Evolutionary conservation across 37 sponge, comb jelly and placozoan species (phyloP).

Genomic region (Beroe forskalii): DNA sequence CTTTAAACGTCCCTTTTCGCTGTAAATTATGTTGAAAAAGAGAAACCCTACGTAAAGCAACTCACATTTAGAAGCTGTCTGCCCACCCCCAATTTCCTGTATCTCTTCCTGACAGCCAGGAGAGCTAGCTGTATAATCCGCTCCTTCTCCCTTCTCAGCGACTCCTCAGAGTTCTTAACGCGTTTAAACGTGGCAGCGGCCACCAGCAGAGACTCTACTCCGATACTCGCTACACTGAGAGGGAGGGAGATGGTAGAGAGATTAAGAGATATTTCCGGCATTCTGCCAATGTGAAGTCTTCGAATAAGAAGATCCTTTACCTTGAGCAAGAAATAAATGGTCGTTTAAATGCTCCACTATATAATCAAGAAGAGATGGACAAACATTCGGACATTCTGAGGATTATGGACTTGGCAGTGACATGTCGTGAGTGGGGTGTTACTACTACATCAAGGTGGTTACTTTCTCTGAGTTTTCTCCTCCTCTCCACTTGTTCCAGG

Average conservation of each 20-base stretch:
- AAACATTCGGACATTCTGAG: too few species aligned
- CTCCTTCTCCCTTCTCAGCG: conserved; percentile 1
- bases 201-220: conserved; percentile 50
- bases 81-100: conserved; percentile 71
- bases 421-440: too few species aligned
- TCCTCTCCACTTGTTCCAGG: conserved; percentile 16
- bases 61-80: conserved; percentile 74
- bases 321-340: too few species aligned
- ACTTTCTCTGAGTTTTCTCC: conserved; percentile 23
- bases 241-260: background rate
- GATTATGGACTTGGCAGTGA: too few species aligned
- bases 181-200: conserved; percentile 61
- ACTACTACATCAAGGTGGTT: conserved; percentile 13
- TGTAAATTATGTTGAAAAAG: too few species aligned
- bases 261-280: background rate
- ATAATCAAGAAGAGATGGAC: too few species aligned
- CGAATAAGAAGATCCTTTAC: too few species aligned
- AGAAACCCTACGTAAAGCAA: too few species aligned
- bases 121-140: conserved; percentile 70
- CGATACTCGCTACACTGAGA: conserved; percentile 24
- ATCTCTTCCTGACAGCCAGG: conserved; percentile 75
- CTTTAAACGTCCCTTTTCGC: too few species aligned
- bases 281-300: too few species aligned
- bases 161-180: conserved; percentile 27
- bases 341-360: too few species aligned